Evolutionary conservation across 2,888 invertebrate genomes (phyloP), one percentile per base, ranked within the genome.

Genomic region (Furcula furcula): DNA sequence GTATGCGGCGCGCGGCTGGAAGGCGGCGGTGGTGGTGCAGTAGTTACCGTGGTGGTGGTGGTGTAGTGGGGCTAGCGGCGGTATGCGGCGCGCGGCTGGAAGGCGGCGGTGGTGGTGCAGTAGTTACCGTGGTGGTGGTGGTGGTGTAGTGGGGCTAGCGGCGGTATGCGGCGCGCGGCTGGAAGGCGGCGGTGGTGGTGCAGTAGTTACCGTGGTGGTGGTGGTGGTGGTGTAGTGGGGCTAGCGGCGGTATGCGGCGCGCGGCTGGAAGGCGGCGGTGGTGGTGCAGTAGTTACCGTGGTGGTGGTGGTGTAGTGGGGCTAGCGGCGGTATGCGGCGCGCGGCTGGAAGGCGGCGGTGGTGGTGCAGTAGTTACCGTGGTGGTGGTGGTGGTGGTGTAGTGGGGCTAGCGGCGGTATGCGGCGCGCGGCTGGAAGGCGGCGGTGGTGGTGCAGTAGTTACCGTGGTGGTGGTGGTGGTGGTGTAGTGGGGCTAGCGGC

Each of bases 21-120:
- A 65, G 73, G 75, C 56, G 65, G 60, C 55, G 81, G 41, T 86
- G 79, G n/a, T 90, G 91, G 63, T 94, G 94, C 13, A 92, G 90
- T 78, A 16, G 16, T 95, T 95, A 65, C 55, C 31, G 57, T 61
- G 32, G 53, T 53, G 14, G 23, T 23, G 11, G 6, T 6, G 4
- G 16, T 16, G 16, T 7, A n/a, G n/a, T 25, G 29, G 19, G 22
- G 40, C 56, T 69, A 16, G 16, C 16, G 16, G 16, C 16, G 16
- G 16, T 16, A 16, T 3, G 16, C 16, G 16, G 16, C 16, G 16
- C 16, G 16, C 16, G 16, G 16, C 16, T 16, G 16, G 16, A 16
- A 16, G 35, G 36, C 20, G 38, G 31, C 35, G 32, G 4, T n/a
- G 16, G 16, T 16, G n/a, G n/a, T n/a, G n/a, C n/a, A n/a, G n/a